These are phyloP conservation scores for Octonoba sinensis DNA, from an alignment of 2,888 invertebrate genomes.

Conservation along the genomic window DNA sequence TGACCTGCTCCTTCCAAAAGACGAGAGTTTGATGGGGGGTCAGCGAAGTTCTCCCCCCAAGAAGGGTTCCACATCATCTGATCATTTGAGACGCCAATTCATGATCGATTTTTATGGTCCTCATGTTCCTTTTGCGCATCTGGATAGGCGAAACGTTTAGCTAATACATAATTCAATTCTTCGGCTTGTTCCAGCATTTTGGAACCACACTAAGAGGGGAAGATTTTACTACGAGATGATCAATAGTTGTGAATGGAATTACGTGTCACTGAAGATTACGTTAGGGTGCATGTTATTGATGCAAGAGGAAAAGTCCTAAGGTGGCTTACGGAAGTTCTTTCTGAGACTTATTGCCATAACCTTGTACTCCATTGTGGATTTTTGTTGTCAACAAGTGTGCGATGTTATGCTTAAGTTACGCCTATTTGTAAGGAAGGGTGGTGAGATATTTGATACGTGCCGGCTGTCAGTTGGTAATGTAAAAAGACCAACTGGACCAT, in stretches of 20 bases:
- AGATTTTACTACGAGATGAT: constrained; percentile 15
- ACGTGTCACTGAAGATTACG: constrained; percentile 44
- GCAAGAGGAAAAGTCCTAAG: constrained; percentile 25
- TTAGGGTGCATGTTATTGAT: constrained; percentile 21
- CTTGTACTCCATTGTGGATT: constrained; percentile 10
- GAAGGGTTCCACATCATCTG: background rate
- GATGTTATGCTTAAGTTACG: too few relatives aligned
- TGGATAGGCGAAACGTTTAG: constrained; percentile 40
- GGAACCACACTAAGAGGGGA: too few relatives aligned
- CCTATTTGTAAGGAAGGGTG: constrained; percentile 1
- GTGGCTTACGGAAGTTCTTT: constrained; percentile 45
- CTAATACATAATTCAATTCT: constrained; percentile 44
- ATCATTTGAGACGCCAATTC: constrained; percentile 10
- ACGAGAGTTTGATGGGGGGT: background rate
- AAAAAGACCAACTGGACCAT: too few relatives aligned
- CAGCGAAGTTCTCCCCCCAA: background rate
- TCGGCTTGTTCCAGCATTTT: constrained; percentile 47
- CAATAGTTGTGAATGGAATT: constrained; percentile 47
- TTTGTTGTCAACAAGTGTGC: constrained; percentile 6
- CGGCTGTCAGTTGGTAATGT: too few relatives aligned
- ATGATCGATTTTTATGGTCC: constrained; percentile 47
- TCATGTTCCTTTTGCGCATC: constrained; percentile 18
- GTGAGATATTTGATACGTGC: too few relatives aligned
- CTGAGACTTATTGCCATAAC: constrained; percentile 25
- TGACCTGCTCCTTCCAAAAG: constrained; percentile 20